phyloP scores from a whole-genome alignment of 2,797 vertebrate genomes.

The Hydrolagus colliei region DNA sequence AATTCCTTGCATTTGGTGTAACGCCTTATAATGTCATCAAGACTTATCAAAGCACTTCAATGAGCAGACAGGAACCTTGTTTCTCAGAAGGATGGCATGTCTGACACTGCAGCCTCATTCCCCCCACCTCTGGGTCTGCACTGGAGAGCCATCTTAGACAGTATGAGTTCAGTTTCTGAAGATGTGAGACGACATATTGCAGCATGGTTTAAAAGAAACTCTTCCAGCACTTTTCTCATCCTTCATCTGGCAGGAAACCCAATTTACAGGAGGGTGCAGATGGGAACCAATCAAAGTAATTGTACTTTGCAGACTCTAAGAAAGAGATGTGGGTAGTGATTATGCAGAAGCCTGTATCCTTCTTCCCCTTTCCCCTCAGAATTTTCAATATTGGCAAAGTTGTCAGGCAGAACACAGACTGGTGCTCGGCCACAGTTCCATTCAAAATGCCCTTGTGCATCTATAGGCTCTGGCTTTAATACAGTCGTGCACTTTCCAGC shows the following conservation, averaged over 20 bases:
- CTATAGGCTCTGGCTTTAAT: slow-evolving; percentile 22
- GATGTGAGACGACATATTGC: too few species aligned
- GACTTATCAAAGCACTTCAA: too few species aligned
- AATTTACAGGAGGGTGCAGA: neutral
- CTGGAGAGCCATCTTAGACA: too few species aligned
- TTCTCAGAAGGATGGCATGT: too few species aligned
- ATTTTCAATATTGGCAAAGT: neutral
- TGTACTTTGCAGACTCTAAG: slow-evolving; percentile 8
- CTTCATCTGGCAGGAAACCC: neutral
- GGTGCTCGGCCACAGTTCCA: neutral
- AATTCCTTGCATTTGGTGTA: too few species aligned
- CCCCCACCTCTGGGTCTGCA: too few species aligned
- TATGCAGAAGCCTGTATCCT: neutral
- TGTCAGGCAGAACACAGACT: neutral
- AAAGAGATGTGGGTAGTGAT: neutral
- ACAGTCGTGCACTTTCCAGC: neutral
- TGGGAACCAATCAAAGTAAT: slow-evolving; percentile 17
- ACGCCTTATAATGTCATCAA: too few species aligned
- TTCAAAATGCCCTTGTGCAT: slow-evolving; percentile 9
- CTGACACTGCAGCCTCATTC: too few species aligned
- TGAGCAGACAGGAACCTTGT: too few species aligned
- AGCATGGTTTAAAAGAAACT: too few species aligned
- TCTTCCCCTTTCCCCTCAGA: neutral
- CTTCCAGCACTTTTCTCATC: too few species aligned
- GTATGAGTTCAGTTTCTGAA: too few species aligned